Base-by-base conservation (phyloP, 2,797 vertebrate species). In the Furcifer pardalis region DNA sequence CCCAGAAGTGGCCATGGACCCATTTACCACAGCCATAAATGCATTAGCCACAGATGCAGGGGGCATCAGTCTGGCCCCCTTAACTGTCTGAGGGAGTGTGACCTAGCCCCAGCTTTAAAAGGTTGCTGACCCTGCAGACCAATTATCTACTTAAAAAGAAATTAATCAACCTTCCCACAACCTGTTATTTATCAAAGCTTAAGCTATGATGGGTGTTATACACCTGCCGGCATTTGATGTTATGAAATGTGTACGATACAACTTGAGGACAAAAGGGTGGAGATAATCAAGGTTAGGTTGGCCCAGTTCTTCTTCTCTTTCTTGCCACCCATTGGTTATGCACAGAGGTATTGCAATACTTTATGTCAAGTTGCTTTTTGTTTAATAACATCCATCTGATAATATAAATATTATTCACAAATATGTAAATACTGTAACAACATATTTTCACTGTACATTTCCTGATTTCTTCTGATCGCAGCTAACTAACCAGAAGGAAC, bases 231-330 rank as follows among this genome's bases (percentile, higher is more conserved):
- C n/a, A 17, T 60, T 0, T 0, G 35, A 49, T 5, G 59, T 89
- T 90, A 78, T 79, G 90, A 85, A 93, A 92, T 19, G 76, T 40
- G 40, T 84, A 86, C 52, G 49, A 32, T 40, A 21, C 71, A 27
- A 46, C 42, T 80, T 49, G 65, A 60, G 82, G 75, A 81, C 83
- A 60, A 80, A 83, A n/a, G 63, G 85, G 83, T 23, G 44, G 76
- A 46, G 79, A 37, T 73, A 76, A 71, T 77, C 65, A 69, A 84
- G 69, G 83, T 30, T 63, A 52, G 77, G 81, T 65, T 52, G 71
- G 42, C 59, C 56, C 72, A 23, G 66, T 59, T 49, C 56, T 79
- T 63, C 35, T 87, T 79, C 49, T 79, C 23, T 66, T 74, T 77
- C n/a, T 74, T 74, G 71, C 27, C 17, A 21, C 37, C 46, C 7